Base-by-base conservation (phyloP, 2,888 invertebrate species). In the Liodrosophila aerea region DNA sequence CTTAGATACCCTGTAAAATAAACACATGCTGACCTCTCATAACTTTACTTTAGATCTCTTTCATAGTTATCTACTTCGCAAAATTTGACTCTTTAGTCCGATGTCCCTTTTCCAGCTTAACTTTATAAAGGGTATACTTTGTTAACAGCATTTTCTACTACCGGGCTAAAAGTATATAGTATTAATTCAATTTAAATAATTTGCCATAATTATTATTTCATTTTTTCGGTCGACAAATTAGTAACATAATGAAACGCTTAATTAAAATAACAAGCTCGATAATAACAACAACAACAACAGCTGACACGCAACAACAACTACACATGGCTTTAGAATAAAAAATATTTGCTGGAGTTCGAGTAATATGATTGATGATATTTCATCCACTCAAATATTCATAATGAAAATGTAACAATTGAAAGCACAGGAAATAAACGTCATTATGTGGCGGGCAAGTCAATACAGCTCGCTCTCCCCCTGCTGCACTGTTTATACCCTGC, bases 171-270 rank as follows among this genome's bases (percentile, higher is more conserved):
- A n/a, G n/a, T n/a, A n/a, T n/a, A n/a, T n/a, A n/a, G n/a, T n/a
- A n/a, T n/a, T n/a, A n/a, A n/a, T n/a, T n/a, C 37, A 39, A 44
- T 11, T 8, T 2, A 37, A 53, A 15, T 40, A 30, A 36, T 12
- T 12, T 7, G 7, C 11, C 7, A 36, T 2, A 36, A 36, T 4
- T 34, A 34, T 34, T 13, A 30, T n/a, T 30, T 30, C 7, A n/a
- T n/a, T 11, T 22, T 22, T 22, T 22, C 5, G 2, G 22, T 57
- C 61, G 34, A 75, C 78, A 76, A 82, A 82, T 82, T 83, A 81
- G 68, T 71, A 59, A 52, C 74, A 78, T 75, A 75, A 82, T 78
- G 54, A 78, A 83, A 76, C 67, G 73, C 70, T 76, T 81, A 78
- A 82, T 82, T 82, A 77, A 78, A 78, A 73, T 74, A 81, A 71